Evolutionary conservation across 2,888 invertebrate species (phyloP).

Genomic region (Drosophila mettleri): DNA sequence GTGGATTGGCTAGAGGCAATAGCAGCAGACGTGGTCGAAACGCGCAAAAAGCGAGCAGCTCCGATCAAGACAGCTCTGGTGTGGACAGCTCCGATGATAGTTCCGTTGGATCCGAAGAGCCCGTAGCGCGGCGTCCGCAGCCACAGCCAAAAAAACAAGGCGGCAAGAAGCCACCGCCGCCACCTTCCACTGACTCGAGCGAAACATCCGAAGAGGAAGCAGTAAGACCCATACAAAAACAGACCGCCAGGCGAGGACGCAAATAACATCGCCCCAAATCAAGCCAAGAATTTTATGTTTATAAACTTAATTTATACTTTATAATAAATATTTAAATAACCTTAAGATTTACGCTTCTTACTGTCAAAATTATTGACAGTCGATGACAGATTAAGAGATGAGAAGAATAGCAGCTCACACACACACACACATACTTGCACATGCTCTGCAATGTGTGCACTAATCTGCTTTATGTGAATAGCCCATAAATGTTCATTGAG

Average conservation of each 20-base stretch:
- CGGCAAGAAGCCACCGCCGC: background rate
- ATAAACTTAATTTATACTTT: background rate
- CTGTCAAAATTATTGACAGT: slow-evolving; percentile 2
- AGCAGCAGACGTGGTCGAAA: slow-evolving; percentile 24
- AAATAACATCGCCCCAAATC: slow-evolving; percentile 28
- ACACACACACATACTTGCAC: background rate
- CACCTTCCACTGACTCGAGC: slow-evolving; percentile 2
- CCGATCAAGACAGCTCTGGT: slow-evolving; percentile 12
- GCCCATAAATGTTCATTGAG: slow-evolving; percentile 38
- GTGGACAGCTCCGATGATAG: slow-evolving; percentile 16
- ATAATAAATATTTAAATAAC: no score
- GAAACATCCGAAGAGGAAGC: slow-evolving; percentile 25
- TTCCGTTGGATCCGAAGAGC: background rate
- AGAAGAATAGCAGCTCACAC: background rate
- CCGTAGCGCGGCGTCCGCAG: slow-evolving; percentile 1
- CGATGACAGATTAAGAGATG: slow-evolving; percentile 17
- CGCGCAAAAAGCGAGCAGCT: slow-evolving; percentile 11
- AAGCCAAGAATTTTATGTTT: background rate
- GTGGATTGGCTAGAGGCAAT: background rate
- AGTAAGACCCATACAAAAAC: slow-evolving; percentile 6
- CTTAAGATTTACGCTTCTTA: background rate
- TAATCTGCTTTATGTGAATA: slow-evolving; percentile 46
- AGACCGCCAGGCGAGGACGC: slow-evolving; percentile 21
- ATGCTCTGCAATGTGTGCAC: background rate
- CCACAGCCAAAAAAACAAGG: slow-evolving; percentile 21